Conservation (phyloP, 2,797 vertebrate species). For the Bucorvus abyssinicus region DNA sequence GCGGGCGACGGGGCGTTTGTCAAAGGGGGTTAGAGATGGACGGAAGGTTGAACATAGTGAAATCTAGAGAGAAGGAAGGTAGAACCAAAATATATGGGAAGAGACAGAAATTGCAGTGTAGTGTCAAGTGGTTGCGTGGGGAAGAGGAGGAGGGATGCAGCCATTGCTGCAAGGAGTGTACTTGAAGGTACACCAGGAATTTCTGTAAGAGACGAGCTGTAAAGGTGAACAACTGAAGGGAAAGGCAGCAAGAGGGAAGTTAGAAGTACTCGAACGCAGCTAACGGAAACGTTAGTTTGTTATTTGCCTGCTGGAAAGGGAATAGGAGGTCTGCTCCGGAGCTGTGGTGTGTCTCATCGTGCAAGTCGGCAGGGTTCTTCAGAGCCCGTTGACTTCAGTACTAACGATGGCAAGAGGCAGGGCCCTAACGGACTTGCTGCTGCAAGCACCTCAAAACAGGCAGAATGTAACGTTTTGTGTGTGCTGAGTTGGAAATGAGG, state of each 20-base stretch:
- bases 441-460: rapidly evolving
- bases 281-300: not conserved
- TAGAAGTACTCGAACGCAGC: not conserved
- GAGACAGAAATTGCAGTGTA: not conserved
- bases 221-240: not conserved
- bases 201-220: not conserved
- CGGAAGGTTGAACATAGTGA: not conserved
- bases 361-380: not conserved
- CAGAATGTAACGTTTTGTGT: not conserved
- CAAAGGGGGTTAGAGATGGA: not conserved
- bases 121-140: no score
- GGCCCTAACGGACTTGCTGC: rapidly evolving
- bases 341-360: rapidly evolving
- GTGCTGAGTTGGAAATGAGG: not conserved
- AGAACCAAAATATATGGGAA: not conserved
- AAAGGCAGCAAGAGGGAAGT: not conserved
- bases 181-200: not conserved
- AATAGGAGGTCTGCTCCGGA: not conserved
- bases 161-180: rapidly evolving
- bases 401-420: not conserved
- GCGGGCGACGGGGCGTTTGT: not conserved
- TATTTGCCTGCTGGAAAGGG: not conserved
- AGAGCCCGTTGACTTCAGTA: not conserved
- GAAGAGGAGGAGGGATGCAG: not conserved
- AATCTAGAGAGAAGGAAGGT: not conserved